Conservation (phyloP, 2,113 vertebrate genomes). For the Sinocyclocheilus anophthalmus region DNA sequence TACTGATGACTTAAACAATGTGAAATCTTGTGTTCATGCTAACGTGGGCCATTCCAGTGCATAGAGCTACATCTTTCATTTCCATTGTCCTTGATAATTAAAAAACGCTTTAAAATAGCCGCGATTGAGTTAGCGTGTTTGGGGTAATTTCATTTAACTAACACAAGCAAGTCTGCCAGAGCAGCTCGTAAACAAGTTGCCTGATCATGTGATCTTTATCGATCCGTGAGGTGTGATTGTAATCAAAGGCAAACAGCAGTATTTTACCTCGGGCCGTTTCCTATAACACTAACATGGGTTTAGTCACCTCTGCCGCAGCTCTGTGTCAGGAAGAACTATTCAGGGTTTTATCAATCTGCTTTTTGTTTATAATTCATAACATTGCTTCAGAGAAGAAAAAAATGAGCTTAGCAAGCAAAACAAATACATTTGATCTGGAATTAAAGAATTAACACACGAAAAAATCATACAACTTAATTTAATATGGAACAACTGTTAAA, state of each 20-base stretch:
- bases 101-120: neutral
- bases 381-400: neutral
- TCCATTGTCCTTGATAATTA: neutral
- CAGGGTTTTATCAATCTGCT: slow-evolving; percentile 22
- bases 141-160: slow-evolving; percentile 7
- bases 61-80: neutral
- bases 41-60: neutral
- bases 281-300: slow-evolving; percentile 4
- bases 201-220: slow-evolving; percentile 24
- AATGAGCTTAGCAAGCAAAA: neutral
- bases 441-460: neutral
- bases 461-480: neutral
- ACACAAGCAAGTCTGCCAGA: slow-evolving; percentile 10
- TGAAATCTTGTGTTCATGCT: slow-evolving; percentile 7
- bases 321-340: neutral
- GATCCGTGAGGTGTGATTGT: slow-evolving; percentile 29
- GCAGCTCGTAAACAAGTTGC: slow-evolving; percentile 21
- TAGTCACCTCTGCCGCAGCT: neutral
- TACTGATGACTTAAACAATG: slow-evolving; percentile 1
- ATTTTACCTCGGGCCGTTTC: slow-evolving; percentile 9
- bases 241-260: slow-evolving; percentile 13
- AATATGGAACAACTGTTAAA: neutral
- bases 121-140: neutral
- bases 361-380: slow-evolving; percentile 15
- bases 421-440: neutral